A percentile compares a stretch with the other conserved stretches of the same genome.
Conservation (phyloP, 2,888 invertebrate genomes). For the Galerucella calmariensis region DNA sequence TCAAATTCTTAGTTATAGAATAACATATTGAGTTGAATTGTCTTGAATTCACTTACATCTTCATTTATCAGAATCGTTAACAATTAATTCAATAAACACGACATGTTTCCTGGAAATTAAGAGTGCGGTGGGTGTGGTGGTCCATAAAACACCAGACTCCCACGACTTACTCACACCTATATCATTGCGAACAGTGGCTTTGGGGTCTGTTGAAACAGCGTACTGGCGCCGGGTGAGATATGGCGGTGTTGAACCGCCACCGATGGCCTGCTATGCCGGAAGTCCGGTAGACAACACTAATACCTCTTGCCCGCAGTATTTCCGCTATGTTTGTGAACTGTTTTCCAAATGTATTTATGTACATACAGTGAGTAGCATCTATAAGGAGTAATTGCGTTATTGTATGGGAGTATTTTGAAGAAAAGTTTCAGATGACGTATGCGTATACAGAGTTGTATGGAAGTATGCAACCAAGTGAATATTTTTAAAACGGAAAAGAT, state of each 20-base stretch:
- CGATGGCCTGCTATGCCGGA: slow-evolving; percentile 55
- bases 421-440: too few species aligned
- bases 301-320: slow-evolving; percentile 44
- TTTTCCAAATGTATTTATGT: slow-evolving; percentile 45
- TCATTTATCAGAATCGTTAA: background rate
- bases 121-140: slow-evolving; percentile 41
- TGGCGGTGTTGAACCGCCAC: slow-evolving; percentile 49
- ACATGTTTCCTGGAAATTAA: slow-evolving; percentile 42
- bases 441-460: too few species aligned
- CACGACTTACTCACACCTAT: slow-evolving; percentile 52
- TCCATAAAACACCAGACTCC: slow-evolving; percentile 50
- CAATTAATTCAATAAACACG: slow-evolving; percentile 36
- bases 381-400: background rate
- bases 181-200: slow-evolving; percentile 51
- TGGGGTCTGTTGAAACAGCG: slow-evolving; percentile 49
- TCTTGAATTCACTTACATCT: background rate
- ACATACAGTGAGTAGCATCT: slow-evolving; percentile 7
- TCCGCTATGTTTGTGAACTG: slow-evolving; percentile 55
- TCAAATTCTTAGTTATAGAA: background rate
- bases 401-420: background rate
- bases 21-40: background rate
- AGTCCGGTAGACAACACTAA: slow-evolving; percentile 58
- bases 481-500: too few species aligned
- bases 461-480: too few species aligned
- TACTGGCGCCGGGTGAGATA: slow-evolving; percentile 60